phyloP scores from a whole-genome alignment of 1,140 invertebrate species.

The Drosophila funebris region DNA sequence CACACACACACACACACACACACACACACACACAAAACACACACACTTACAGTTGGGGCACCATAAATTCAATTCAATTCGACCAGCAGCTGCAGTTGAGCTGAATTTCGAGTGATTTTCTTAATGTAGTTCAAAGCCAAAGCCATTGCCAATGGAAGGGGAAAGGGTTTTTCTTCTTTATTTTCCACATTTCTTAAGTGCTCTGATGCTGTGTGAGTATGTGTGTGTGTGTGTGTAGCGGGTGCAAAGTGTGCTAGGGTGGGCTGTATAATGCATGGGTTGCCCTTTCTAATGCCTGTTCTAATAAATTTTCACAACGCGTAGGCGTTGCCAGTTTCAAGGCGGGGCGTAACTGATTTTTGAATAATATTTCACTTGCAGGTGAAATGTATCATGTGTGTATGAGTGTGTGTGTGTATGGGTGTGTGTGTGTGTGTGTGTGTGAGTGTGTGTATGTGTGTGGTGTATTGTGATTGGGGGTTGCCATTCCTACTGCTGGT shows the following conservation, averaged over 20 bases:
- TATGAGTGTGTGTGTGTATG: slow-evolving; percentile 7
- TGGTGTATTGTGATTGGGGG: not conserved
- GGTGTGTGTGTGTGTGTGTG: slow-evolving; percentile 1
- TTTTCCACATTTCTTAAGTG: slow-evolving; percentile 58
- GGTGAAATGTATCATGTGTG: slow-evolving; percentile 75
- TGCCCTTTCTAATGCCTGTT: slow-evolving; percentile 43
- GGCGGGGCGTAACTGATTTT: slow-evolving; percentile 66
- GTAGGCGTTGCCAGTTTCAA: slow-evolving; percentile 33
- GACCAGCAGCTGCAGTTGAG: slow-evolving; percentile 76
- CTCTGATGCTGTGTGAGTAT: slow-evolving; percentile 15
- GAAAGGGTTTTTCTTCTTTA: slow-evolving; percentile 19
- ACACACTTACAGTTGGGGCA: slow-evolving; percentile 1
- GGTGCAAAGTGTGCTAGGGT: not conserved
- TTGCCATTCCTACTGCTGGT: slow-evolving; percentile 16
- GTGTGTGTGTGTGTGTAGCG: not conserved
- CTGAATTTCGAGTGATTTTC: slow-evolving; percentile 73
- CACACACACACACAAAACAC: slow-evolving; percentile 11
- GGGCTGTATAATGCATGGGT: slow-evolving; percentile 17
- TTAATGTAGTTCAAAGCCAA: slow-evolving; percentile 75
- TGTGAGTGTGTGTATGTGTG: not conserved
- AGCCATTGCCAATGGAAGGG: slow-evolving; percentile 19
- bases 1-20: slow-evolving; percentile 13
- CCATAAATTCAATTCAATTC: slow-evolving; percentile 77
- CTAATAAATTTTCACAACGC: slow-evolving; percentile 72
- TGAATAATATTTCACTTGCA: slow-evolving; percentile 79